phyloP scores from a whole-genome alignment of 1,140 invertebrate genomes.

The Heliconius congener region DNA sequence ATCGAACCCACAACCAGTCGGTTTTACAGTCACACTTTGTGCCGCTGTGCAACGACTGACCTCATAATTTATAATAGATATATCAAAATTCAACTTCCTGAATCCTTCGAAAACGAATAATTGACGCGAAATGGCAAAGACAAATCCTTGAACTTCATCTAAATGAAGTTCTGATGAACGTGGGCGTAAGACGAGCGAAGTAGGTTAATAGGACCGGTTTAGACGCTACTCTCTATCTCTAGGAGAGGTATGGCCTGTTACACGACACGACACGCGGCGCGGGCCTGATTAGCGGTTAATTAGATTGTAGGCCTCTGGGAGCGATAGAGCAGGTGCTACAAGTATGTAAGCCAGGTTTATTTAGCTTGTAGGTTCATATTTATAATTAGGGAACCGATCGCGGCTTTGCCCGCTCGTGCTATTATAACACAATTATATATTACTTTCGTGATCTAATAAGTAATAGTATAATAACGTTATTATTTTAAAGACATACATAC shows the following conservation, averaged over 20 bases:
- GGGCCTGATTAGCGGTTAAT: slow-evolving; percentile 1
- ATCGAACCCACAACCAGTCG: too few relatives aligned
- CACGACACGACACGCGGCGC: slow-evolving; percentile 14
- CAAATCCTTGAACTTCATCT: slow-evolving; percentile 32
- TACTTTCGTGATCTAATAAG: too few relatives aligned
- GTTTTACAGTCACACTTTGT: too few relatives aligned
- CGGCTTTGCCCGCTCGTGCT: too few relatives aligned
- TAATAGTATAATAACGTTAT: too few relatives aligned
- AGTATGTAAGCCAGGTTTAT: background rate
- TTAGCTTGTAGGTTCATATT: background rate
- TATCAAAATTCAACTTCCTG: background rate
- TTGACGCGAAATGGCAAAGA: slow-evolving; percentile 3
- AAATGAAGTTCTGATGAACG: slow-evolving; percentile 5
- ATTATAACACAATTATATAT: too few relatives aligned
- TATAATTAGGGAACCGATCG: background rate
- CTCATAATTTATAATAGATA: background rate
- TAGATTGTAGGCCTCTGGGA: slow-evolving; percentile 8
- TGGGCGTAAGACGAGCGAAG: background rate
- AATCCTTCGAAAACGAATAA: background rate
- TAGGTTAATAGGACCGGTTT: slow-evolving; percentile 30
- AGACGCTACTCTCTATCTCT: background rate
- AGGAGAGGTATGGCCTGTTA: background rate
- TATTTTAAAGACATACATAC: too few relatives aligned
- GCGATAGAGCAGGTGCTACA: background rate
- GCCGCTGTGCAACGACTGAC: too few relatives aligned